These are phyloP conservation scores for Drosophila tristis DNA, from an alignment of 1,140 invertebrate species.

Conservation along the genomic window DNA sequence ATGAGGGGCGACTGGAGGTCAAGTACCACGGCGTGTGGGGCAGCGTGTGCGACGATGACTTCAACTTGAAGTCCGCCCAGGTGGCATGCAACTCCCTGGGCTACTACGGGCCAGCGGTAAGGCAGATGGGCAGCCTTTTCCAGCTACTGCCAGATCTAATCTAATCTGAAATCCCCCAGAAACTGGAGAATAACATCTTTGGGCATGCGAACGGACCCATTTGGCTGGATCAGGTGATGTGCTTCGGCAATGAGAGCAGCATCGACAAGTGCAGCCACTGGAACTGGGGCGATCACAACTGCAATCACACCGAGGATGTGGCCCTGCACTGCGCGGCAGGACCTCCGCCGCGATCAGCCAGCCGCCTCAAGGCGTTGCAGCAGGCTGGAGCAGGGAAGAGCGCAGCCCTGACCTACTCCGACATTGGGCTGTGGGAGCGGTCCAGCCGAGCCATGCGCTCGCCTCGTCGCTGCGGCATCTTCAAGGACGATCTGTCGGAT, in stretches of 20 bases:
- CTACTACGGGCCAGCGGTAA: slow-evolving; percentile 85
- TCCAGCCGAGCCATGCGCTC: slow-evolving; percentile 64
- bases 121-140: background rate
- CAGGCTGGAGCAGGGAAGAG: background rate
- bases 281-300: slow-evolving; percentile 90
- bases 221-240: slow-evolving; percentile 90
- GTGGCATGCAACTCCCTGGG: slow-evolving; percentile 88
- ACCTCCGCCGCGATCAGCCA: slow-evolving; percentile 40
- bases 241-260: slow-evolving; percentile 88
- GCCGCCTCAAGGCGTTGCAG: slow-evolving; percentile 16
- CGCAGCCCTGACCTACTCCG: slow-evolving; percentile 21
- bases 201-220: slow-evolving; percentile 87
- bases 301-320: slow-evolving; percentile 91
- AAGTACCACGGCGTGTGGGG: slow-evolving; percentile 90
- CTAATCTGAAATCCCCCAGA: slow-evolving; percentile 22
- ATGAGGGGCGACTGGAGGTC: slow-evolving; percentile 89
- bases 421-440: slow-evolving; percentile 72
- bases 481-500: slow-evolving; percentile 68
- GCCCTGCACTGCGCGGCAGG: slow-evolving; percentile 85
- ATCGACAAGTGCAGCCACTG: slow-evolving; percentile 87
- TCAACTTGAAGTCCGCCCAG: slow-evolving; percentile 87
- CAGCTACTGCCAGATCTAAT: background rate
- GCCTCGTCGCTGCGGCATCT: slow-evolving; percentile 71
- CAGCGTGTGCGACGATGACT: slow-evolving; percentile 92
- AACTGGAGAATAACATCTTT: slow-evolving; percentile 73